Evolutionary conservation across 2,888 invertebrate species (phyloP).

Genomic region (Liodrosophila aerea): DNA sequence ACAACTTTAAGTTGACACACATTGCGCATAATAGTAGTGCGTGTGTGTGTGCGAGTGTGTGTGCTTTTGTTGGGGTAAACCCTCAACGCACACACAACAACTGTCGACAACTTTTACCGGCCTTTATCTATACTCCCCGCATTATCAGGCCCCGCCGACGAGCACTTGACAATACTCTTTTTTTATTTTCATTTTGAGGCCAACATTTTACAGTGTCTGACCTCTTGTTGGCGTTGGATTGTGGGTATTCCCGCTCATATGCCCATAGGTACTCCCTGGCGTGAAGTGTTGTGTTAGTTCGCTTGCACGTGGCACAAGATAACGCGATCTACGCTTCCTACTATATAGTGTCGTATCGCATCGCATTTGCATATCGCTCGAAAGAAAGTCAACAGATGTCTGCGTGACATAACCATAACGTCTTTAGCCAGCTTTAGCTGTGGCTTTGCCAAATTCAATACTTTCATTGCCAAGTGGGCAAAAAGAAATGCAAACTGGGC

Average conservation of each 20-base stretch:
- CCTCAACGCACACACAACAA: constrained; percentile 25
- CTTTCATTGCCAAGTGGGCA: constrained; percentile 61
- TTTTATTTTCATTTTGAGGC: constrained; percentile 18
- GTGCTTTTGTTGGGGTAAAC: constrained; percentile 40
- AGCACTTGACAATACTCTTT: constrained; percentile 39
- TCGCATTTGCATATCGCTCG: constrained; percentile 59
- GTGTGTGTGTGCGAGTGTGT: neutral
- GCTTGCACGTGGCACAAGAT: constrained; percentile 59
- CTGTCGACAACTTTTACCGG: constrained; percentile 53
- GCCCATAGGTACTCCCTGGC: constrained; percentile 5
- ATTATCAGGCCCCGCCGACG: constrained; percentile 16
- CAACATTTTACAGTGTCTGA: constrained; percentile 38
- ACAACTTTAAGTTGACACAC: constrained; percentile 37
- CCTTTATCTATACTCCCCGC: constrained; percentile 39
- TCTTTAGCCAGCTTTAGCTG: constrained; percentile 11
- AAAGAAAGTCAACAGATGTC: constrained; percentile 69
- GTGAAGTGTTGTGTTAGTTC: no score
- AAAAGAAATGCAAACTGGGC: constrained; percentile 4
- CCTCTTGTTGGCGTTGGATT: constrained; percentile 37
- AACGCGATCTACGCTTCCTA: constrained; percentile 18
- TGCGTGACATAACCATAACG: constrained; percentile 61
- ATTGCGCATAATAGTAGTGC: constrained; percentile 12
- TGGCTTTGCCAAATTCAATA: constrained; percentile 32
- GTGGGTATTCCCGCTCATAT: constrained; percentile 39
- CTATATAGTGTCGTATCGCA: constrained; percentile 5